Percentiles rank a stretch among this genome's conserved stretches.
Conservation (phyloP, 2,888 invertebrate species). For the Drosophila emarginata region DNA sequence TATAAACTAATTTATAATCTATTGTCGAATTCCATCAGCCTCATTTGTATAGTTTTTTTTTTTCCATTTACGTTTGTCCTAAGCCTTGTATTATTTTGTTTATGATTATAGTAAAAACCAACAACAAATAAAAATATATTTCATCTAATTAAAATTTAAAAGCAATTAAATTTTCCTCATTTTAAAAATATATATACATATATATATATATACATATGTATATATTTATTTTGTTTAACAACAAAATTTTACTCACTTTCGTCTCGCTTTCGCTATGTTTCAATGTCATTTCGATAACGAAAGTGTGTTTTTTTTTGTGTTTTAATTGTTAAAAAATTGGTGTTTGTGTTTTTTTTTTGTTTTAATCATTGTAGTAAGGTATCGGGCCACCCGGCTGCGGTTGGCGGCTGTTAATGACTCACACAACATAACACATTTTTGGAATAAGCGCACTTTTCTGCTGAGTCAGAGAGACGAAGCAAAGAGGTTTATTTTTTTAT, state of each 20-base stretch:
- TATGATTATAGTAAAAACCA: conserved; percentile 7
- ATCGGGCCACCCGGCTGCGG: background rate
- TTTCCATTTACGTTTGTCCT: conserved; percentile 1
- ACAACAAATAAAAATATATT: background rate
- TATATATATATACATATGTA: no score
- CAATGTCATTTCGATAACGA: conserved; percentile 14
- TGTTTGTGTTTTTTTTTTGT: conserved; percentile 3
- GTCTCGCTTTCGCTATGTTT: background rate
- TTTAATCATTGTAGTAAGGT: conserved; percentile 15
- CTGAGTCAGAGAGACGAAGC: conserved; percentile 31
- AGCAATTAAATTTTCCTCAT: background rate
- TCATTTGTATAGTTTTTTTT: conserved; percentile 7
- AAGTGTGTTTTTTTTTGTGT: background rate
- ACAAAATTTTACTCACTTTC: background rate
- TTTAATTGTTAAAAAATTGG: background rate
- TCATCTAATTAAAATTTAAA: background rate
- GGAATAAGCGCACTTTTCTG: conserved; percentile 15
- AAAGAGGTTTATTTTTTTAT: background rate
- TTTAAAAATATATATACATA: no score
- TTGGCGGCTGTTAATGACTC: conserved; percentile 25
- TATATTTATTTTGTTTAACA: background rate
- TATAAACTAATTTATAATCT: background rate
- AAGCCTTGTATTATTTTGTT: conserved; percentile 29
- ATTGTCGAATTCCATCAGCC: background rate
- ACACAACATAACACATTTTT: conserved; percentile 8